Evolutionary conservation across 2,797 vertebrate species (phyloP).

Genomic region (Hydrolagus colliei): DNA sequence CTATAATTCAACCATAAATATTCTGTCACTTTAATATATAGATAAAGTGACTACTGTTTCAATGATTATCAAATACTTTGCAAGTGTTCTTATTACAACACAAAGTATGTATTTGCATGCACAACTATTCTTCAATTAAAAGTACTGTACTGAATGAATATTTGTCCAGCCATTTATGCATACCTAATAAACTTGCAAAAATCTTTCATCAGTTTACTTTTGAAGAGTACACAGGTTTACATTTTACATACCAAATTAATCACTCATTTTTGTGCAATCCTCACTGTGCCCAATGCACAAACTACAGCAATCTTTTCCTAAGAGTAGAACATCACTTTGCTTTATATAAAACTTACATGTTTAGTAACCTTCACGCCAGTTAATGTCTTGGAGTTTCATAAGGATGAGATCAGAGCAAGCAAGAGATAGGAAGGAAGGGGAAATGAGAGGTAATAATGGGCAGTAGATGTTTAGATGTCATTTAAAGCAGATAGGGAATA

Average conservation of each 20-base stretch:
- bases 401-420: no score
- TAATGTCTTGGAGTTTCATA: no score
- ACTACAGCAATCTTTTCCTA: not conserved
- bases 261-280: not conserved
- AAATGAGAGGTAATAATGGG: no score
- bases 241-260: not conserved
- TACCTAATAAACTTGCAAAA: not conserved
- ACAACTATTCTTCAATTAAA: not conserved
- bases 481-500: no score
- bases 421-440: no score
- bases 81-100: not conserved
- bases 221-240: not conserved
- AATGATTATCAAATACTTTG: not conserved
- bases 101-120: not conserved
- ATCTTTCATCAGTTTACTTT: not conserved
- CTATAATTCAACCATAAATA: not conserved
- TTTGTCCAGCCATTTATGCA: not conserved
- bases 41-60: not conserved
- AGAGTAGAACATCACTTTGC: not conserved
- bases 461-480: no score
- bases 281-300: no score
- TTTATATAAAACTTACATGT: not conserved
- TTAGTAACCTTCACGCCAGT: no score
- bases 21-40: not conserved
- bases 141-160: not conserved